Evolutionary conservation across 1,140 invertebrate species (phyloP), one percentile per base, ranked within the genome.

Genomic region (Metopolophium dirhodum): DNA sequence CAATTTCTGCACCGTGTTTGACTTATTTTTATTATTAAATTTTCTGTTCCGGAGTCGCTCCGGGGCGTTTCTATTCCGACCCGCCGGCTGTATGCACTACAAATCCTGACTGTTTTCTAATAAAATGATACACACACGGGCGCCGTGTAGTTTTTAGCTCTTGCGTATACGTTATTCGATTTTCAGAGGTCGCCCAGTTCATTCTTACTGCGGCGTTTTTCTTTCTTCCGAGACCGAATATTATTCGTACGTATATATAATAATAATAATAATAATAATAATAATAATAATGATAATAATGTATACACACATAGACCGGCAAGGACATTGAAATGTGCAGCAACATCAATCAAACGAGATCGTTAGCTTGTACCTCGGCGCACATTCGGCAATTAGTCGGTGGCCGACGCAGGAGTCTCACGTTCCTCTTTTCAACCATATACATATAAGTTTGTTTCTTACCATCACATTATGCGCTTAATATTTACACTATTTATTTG

Each of bases 21-120:
- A 93, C 91, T 93, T 86, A 93, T 93, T 93, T 93, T 93, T 93
- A 93, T 93, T 93, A 93, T 93, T 93, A 93, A 93, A 93, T 93
- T 93, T 93, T 85, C 57, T 93, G 45, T 85, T 83, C 91, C 91
- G 49, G 49, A 37, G 49, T 37, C 9, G 51, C 90, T 51, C 90
- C 90, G 35, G 68, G 90, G 90, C 47, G 89, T 90, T 90, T 90
- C 57, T 18, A 37, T 83, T 45, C 68, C 37, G 57, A n/a, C 37
- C 89, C 89, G 37, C 9, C 41, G 91, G 91, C 82, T 85, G 49
- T 85, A 35, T 93, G 82, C 47, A 30, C 91, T 93, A 83, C 82
- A 51, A 83, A 85, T 85, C 90, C 61, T 83, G 68, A 41, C 82
- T 45, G 77, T 93, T 83, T 85, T 91, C 41, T 93, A 57, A 89